These are phyloP conservation scores for Petaurus breviceps DNA, from an alignment of 2,113 vertebrate species.

Conservation along the genomic window DNA sequence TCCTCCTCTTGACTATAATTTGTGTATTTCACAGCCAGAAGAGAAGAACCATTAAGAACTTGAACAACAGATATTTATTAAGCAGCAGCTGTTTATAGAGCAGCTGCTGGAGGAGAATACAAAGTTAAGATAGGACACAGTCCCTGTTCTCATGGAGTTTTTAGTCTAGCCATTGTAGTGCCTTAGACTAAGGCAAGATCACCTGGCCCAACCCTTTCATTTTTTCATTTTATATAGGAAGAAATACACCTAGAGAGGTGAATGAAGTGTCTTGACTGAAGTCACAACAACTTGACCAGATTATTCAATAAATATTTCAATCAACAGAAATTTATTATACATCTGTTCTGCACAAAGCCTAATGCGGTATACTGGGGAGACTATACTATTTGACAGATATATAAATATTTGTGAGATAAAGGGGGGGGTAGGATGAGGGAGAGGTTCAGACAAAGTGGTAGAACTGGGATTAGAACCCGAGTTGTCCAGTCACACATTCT, in stretches of 20 bases:
- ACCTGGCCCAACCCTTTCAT: background rate
- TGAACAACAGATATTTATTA: background rate
- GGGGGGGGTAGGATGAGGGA: no score
- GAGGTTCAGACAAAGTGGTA: background rate
- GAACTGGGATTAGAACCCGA: background rate
- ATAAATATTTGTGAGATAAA: background rate
- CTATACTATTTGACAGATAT: background rate
- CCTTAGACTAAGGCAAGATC: background rate
- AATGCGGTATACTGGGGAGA: background rate
- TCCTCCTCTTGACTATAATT: background rate
- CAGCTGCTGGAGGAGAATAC: background rate
- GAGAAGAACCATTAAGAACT: background rate
- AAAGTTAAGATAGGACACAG: background rate
- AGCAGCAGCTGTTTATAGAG: background rate
- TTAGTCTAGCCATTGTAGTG: background rate
- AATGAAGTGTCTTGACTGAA: background rate
- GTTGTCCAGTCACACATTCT: background rate
- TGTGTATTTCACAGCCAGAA: background rate
- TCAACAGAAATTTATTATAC: background rate
- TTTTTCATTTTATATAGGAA: background rate
- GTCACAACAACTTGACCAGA: background rate
- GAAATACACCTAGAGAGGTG: background rate
- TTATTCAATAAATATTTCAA: background rate
- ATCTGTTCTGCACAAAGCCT: background rate
- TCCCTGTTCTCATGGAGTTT: background rate